A percentile compares a stretch with the other conserved stretches of the same genome.
Conservation (phyloP, 1,140 invertebrate genomes). For the Tetranychus urticae region DNA sequence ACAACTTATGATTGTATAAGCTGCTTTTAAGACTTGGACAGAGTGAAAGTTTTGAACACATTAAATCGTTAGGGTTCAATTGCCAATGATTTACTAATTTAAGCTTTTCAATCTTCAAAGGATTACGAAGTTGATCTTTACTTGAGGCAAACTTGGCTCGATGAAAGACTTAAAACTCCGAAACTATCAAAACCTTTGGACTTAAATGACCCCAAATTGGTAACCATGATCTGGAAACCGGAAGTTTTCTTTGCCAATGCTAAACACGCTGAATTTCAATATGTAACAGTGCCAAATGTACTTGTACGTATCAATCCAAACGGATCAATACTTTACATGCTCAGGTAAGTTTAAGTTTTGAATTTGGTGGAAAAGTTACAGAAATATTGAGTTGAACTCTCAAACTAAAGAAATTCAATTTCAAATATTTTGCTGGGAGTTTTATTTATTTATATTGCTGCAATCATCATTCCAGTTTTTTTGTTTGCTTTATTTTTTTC, state of each 20-base stretch:
- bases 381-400: too few relatives aligned
- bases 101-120: background rate
- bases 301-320: slow-evolving; percentile 34
- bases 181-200: slow-evolving; percentile 27
- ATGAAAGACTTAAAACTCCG: slow-evolving; percentile 17
- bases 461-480: too few relatives aligned
- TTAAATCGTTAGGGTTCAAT: too few relatives aligned
- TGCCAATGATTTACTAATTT: background rate
- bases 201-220: slow-evolving; percentile 30
- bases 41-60: too few relatives aligned
- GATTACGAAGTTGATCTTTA: slow-evolving; percentile 24
- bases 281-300: slow-evolving; percentile 39
- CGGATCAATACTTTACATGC: slow-evolving; percentile 36
- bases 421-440: too few relatives aligned
- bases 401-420: too few relatives aligned
- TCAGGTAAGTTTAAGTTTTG: slow-evolving; percentile 22
- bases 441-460: too few relatives aligned
- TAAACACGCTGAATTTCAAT: slow-evolving; percentile 37
- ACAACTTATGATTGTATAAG: too few relatives aligned
- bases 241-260: slow-evolving; percentile 42
- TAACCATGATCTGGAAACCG: slow-evolving; percentile 37
- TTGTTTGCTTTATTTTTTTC: too few relatives aligned
- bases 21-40: too few relatives aligned
- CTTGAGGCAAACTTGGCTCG: slow-evolving; percentile 14
- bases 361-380: too few relatives aligned